phyloP scores from a whole-genome alignment of 2,888 invertebrate genomes.

The Helleia helle region DNA sequence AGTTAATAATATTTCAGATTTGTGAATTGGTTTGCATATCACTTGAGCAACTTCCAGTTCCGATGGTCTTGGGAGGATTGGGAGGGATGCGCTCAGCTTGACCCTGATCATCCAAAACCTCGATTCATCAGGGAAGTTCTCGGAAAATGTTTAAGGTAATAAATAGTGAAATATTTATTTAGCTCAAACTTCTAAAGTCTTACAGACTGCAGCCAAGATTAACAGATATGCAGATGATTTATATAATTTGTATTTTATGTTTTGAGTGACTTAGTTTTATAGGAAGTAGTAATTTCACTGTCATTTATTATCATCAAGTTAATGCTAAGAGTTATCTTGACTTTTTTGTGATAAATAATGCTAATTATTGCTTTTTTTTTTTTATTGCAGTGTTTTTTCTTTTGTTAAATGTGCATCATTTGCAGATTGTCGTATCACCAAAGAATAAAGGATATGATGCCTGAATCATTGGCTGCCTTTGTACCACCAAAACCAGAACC shows the following conservation, averaged over 20 bases:
- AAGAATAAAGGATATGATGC: slow-evolving; percentile 93
- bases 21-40: slow-evolving; percentile 97
- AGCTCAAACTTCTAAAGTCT: too few species aligned
- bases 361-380: too few species aligned
- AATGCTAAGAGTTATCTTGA: too few species aligned
- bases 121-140: slow-evolving; percentile 96
- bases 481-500: slow-evolving; percentile 90
- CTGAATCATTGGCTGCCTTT: slow-evolving; percentile 87
- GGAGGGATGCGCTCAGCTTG: slow-evolving; percentile 89
- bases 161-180: slow-evolving; percentile 9
- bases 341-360: too few species aligned
- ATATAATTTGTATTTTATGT: too few species aligned
- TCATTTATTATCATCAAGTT: too few species aligned
- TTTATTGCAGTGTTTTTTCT: too few species aligned
- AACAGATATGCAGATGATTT: too few species aligned
- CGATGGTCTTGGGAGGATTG: slow-evolving; percentile 99
- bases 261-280: too few species aligned
- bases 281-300: too few species aligned
- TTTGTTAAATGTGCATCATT: too few species aligned
- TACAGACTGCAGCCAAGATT: too few species aligned
- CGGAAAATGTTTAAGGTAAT: slow-evolving; percentile 89
- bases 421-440: slow-evolving; percentile 93
- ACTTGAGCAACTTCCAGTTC: slow-evolving; percentile 99
- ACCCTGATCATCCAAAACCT: slow-evolving; percentile 92
- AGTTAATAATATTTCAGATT: slow-evolving; percentile 75